Evolutionary conservation across 2,797 vertebrate species (phyloP), one percentile per base, ranked within the genome.

Genomic region (Dromococcyx pavoninus): DNA sequence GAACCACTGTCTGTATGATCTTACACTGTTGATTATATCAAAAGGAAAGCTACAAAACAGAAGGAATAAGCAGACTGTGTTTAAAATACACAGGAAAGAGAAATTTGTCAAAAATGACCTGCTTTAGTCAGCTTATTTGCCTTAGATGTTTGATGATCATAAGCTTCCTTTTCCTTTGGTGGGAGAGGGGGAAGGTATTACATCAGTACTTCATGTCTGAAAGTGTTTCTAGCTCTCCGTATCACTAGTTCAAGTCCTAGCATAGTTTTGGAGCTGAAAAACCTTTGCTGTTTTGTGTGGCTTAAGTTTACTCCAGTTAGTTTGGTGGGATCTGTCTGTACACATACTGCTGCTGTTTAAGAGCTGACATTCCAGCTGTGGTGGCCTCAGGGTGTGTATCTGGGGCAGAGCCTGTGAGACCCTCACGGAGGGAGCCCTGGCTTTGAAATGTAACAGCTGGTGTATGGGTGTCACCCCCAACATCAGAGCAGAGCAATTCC

Each of bases 381-480:
- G 35, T 64, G 70, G 70, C 83, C 81, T 48, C 23, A 28, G 39
- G 70, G 82, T 70, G 2, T 91, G 51, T 16, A 27, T 67, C 44
- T 23, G 14, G 2, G 50, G 50, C 88, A 74, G 60, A 44, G 70
- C 48, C 48, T 62, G 37, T 24, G 86, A 72, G 58, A 84, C 28
- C 41, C 3, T 76, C 1, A 0, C 70, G 22, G 56, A 56, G 80
- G 73, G 86, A 93, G 83, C 43, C 72, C 75, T 73, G 84, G 71
- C 92, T 95, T 94, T 94, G 84, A 89, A 95, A 95, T 51, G 35
- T 51, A 87, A 13, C 84, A 89, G 93, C 93, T 92, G 96, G 61
- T 48, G 37, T 32, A 79, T 10, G 88, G 77, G 41, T 54, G 44
- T 83, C 69, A 37, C 81, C 92, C 92, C 78, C 75, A 71, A 0